These are phyloP conservation scores for Orchesella flavescens DNA, from an alignment of 2,888 invertebrate genomes.

Conservation along the genomic window DNA sequence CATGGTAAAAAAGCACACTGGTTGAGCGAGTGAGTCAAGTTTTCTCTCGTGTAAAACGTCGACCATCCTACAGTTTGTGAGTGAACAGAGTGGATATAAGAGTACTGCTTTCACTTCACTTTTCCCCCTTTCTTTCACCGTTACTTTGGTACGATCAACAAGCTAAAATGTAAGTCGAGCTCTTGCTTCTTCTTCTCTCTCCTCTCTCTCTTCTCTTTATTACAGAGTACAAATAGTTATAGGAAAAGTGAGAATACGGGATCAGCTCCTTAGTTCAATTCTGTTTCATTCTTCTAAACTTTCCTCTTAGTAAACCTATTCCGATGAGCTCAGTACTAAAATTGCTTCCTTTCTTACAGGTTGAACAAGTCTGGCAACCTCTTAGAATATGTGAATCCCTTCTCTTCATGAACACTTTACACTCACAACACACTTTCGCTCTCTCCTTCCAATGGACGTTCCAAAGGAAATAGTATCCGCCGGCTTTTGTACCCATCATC, in stretches of 20 bases:
- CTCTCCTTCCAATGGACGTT: slow-evolving; percentile 2
- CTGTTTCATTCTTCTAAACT: slow-evolving; percentile 27
- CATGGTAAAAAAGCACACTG: slow-evolving; percentile 35
- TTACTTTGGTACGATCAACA: slow-evolving; percentile 24
- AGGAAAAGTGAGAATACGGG: slow-evolving; percentile 14
- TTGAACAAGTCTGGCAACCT: slow-evolving; percentile 32
- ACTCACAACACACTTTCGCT: slow-evolving; percentile 1
- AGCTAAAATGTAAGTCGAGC: slow-evolving; percentile 24
- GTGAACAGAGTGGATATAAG: slow-evolving; percentile 47
- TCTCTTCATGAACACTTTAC: slow-evolving; percentile 33
- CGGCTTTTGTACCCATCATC: slow-evolving; percentile 41
- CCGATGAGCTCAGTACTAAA: slow-evolving; percentile 42
- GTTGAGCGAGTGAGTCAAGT: slow-evolving; percentile 52
- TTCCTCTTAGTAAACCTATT: slow-evolving; percentile 34
- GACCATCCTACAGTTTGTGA: slow-evolving; percentile 39
- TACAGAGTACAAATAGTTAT: not conserved
- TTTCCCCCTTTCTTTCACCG: slow-evolving; percentile 24
- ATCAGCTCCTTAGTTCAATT: slow-evolving; percentile 11
- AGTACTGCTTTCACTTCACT: slow-evolving; percentile 41
- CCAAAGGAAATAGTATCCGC: slow-evolving; percentile 22
- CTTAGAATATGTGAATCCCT: slow-evolving; percentile 19
- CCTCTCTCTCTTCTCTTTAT: not conserved
- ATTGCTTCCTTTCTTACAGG: slow-evolving; percentile 55
- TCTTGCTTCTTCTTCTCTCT: not conserved
- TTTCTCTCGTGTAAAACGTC: slow-evolving; percentile 53